Evolutionary conservation across 2,797 vertebrate species (phyloP).

Genomic region (Rhinophrynus dorsalis): DNA sequence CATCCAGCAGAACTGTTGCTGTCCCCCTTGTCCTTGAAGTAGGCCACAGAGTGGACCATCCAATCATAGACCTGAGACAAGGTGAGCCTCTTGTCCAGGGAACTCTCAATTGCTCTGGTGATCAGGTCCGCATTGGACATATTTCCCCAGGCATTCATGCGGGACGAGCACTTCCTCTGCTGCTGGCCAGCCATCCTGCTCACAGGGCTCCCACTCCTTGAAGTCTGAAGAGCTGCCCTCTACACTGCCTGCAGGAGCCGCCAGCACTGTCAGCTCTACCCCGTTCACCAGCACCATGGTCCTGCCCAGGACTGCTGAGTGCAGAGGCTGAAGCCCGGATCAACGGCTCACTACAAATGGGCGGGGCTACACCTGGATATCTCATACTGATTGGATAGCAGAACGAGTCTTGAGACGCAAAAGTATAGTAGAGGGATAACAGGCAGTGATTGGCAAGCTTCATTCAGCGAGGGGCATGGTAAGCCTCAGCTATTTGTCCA

Average conservation of each 20-base stretch:
- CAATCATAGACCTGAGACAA: conserved; percentile 97
- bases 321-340: too few relatives aligned
- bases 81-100: conserved; percentile 93
- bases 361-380: too few relatives aligned
- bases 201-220: conserved; percentile 50
- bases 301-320: too few relatives aligned
- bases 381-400: too few relatives aligned
- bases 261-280: conserved; percentile 8
- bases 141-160: conserved; percentile 96
- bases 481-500: too few relatives aligned
- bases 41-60: conserved; percentile 96
- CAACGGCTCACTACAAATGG: too few relatives aligned
- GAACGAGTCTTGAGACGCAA: too few relatives aligned
- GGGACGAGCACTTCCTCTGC: conserved; percentile 88
- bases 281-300: conserved; percentile 54
- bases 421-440: too few relatives aligned
- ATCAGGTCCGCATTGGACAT: conserved; percentile 96
- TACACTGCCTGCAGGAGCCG: conserved; percentile 52
- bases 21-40: conserved; percentile 99
- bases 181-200: conserved; percentile 66
- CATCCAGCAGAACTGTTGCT: conserved; percentile 98
- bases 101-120: conserved; percentile 92
- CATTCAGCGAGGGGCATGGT: too few relatives aligned
- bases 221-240: conserved; percentile 48
- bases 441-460: too few relatives aligned